Base-by-base conservation (phyloP, 2,888 invertebrate species). In the Melanotus villosus region DNA sequence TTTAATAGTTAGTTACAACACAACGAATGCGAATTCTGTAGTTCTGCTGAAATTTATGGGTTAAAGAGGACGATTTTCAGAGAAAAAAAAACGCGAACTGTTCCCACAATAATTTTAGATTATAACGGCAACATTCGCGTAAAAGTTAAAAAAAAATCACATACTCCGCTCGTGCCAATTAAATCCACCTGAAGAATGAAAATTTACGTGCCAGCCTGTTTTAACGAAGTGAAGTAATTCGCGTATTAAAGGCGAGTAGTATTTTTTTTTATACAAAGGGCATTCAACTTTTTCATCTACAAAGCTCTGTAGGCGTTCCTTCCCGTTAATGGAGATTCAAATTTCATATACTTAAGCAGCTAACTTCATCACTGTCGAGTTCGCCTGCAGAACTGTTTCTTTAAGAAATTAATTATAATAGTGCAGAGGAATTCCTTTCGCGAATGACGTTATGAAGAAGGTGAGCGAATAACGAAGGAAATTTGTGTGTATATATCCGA, bases 21-120 rank as follows among this genome's bases (percentile, higher is more conserved):
- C n/a, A n/a, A n/a, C n/a, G n/a, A n/a, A n/a, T n/a, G n/a, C n/a
- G n/a, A n/a, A n/a, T n/a, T n/a, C n/a, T n/a, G n/a, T n/a, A n/a
- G n/a, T n/a, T n/a, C n/a, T n/a, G n/a, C n/a, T n/a, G n/a, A n/a
- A n/a, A n/a, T n/a, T n/a, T n/a, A n/a, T n/a, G n/a, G n/a, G n/a
- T n/a, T n/a, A n/a, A n/a, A n/a, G n/a, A n/a, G n/a, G n/a, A n/a
- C n/a, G n/a, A n/a, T n/a, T n/a, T n/a, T n/a, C n/a, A n/a, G n/a
- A n/a, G n/a, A n/a, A n/a, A n/a, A n/a, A n/a, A n/a, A n/a, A n/a
- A n/a, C n/a, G n/a, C n/a, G 26, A 26, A 7, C 26, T 3, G 34
- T 56, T 56, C 54, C 34, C 54, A 56, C 54, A 32, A 34, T 56
- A 56, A 56, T 56, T 34, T 56, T 34, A 21, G 18, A 34, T n/a